Percentiles rank a stretch among this genome's conserved stretches.
Evolutionary conservation across 2,888 invertebrate genomes (phyloP).

Genomic region (Synanthedon tipuliformis): DNA sequence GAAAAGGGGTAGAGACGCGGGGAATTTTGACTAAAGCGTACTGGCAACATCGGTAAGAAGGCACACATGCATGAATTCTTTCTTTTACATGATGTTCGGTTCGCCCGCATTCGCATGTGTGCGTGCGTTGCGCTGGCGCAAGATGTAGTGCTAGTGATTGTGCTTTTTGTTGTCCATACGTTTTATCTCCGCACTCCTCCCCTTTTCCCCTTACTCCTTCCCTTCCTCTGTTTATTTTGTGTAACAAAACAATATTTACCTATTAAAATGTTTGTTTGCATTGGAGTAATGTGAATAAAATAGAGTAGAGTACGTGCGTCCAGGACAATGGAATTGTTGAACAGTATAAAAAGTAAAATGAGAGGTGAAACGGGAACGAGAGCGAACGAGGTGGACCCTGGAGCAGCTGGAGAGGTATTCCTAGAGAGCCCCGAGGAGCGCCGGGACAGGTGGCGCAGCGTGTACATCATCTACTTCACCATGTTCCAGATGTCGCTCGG

Average conservation of each 20-base stretch:
- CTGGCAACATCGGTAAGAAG: too few species aligned
- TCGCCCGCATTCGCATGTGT: too few species aligned
- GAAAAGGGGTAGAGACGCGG: too few species aligned
- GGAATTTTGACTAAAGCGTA: too few species aligned
- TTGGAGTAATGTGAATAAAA: background rate
- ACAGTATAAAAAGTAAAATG: constrained; percentile 18
- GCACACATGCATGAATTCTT: too few species aligned
- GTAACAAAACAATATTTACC: too few species aligned
- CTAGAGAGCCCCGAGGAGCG: constrained; percentile 78
- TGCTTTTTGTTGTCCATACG: constrained; percentile 1
- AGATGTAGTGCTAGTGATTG: background rate
- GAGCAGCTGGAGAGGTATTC: constrained; percentile 2
- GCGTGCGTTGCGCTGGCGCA: background rate
- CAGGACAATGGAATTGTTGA: constrained; percentile 37
- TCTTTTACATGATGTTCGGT: too few species aligned
- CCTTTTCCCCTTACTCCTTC: too few species aligned
- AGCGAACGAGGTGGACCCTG: constrained; percentile 5
- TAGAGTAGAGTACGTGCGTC: background rate
- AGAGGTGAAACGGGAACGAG: constrained; percentile 9
- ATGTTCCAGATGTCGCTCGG: constrained; percentile 91
- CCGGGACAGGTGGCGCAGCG: constrained; percentile 80
- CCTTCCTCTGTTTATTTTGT: too few species aligned
- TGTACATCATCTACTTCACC: constrained; percentile 86
- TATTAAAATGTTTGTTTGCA: background rate
- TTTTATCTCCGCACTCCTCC: background rate